These are phyloP conservation scores for Drosophila mettleri DNA, from an alignment of 2,888 invertebrate genomes.

Conservation along the genomic window DNA sequence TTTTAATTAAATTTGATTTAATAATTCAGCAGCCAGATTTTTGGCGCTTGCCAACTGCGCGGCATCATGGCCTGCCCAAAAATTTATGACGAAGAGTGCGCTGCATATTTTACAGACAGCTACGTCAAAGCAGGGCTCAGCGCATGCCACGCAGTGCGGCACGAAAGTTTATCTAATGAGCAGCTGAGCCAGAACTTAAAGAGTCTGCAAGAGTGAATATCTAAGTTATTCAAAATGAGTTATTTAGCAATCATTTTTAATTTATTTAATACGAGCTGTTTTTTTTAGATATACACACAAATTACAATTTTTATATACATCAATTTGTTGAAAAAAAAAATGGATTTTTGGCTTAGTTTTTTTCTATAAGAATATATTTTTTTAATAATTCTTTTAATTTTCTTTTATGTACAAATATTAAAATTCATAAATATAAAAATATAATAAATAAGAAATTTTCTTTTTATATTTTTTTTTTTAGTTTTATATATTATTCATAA, in stretches of 20 bases:
- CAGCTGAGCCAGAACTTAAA: neutral
- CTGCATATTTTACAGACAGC: slow-evolving; percentile 65
- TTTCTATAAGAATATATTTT: no score
- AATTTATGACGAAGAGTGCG: slow-evolving; percentile 59
- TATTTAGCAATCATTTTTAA: no score
- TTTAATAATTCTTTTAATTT: no score
- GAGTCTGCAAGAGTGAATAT: neutral
- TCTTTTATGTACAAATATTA: no score
- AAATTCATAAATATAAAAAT: no score
- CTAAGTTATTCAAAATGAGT: neutral
- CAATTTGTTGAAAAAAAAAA: no score
- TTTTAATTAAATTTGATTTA: slow-evolving; percentile 79
- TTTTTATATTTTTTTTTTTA: no score
- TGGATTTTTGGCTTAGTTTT: no score
- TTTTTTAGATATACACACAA: neutral
- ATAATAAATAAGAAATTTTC: no score
- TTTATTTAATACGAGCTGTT: neutral
- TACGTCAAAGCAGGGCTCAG: neutral
- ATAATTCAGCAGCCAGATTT: slow-evolving; percentile 57
- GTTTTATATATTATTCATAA: no score
- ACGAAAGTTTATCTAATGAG: slow-evolving; percentile 20
- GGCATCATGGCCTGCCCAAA: slow-evolving; percentile 50
- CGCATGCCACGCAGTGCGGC: slow-evolving; percentile 27
- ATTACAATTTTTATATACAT: no score
- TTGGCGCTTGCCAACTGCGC: slow-evolving; percentile 18